Percentiles rank a stretch among this genome's conserved stretches.
Conservation (phyloP, 2,888 invertebrate species). For the Cylindroiulus punctatus region DNA sequence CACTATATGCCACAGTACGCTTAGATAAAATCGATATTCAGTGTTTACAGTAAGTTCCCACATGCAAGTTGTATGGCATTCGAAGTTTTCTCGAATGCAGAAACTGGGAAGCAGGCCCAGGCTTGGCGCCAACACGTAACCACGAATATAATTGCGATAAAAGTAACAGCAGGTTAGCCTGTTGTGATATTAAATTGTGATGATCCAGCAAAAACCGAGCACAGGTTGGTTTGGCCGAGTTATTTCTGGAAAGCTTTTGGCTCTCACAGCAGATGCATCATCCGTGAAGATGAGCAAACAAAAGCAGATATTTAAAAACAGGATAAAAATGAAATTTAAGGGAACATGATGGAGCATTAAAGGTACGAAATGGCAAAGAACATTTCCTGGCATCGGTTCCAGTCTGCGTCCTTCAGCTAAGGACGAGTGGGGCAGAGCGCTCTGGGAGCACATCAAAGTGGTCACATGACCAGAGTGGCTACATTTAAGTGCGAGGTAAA, state of each 20-base stretch:
- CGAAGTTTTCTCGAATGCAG: neutral
- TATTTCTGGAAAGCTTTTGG: neutral
- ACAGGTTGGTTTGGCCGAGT: neutral
- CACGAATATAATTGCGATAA: neutral
- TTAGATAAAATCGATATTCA: too few species aligned
- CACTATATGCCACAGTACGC: too few species aligned
- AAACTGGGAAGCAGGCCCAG: neutral
- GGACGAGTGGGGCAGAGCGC: neutral
- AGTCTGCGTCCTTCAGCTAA: slow-evolving; percentile 5
- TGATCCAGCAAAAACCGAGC: neutral
- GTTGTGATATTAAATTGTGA: slow-evolving; percentile 27
- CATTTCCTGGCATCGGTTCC: slow-evolving; percentile 2
- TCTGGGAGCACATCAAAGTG: neutral
- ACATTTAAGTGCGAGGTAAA: neutral
- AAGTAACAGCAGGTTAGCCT: neutral
- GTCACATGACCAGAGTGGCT: neutral
- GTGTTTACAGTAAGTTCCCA: too few species aligned
- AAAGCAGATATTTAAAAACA: neutral
- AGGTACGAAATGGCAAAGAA: neutral
- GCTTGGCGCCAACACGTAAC: neutral
- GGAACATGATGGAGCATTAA: neutral
- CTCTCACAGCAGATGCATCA: slow-evolving; percentile 1
- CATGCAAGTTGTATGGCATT: too few species aligned
- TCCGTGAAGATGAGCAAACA: neutral
- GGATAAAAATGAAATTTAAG: neutral